Percentiles rank a stretch among this genome's conserved stretches.
Conservation (phyloP, 1,140 invertebrate species). For the Zeugodacus cucurbitae region DNA sequence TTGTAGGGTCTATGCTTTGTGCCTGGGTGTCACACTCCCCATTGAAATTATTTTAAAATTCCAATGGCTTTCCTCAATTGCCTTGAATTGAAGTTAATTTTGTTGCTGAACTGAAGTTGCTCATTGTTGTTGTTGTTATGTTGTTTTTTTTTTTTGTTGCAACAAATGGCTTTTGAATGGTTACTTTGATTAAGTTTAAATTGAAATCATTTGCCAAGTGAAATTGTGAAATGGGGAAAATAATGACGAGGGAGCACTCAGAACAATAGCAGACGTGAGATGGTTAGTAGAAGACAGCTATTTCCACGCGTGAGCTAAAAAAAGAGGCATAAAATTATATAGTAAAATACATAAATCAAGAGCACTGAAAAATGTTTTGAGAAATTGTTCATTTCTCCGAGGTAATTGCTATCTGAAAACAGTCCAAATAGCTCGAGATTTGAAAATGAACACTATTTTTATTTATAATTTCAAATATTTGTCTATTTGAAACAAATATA, state of each 20-base stretch:
- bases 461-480: too few species aligned
- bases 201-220: constrained; percentile 35
- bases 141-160: background rate
- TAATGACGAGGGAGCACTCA: background rate
- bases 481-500: too few species aligned
- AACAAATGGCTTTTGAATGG: constrained; percentile 13
- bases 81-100: constrained; percentile 36
- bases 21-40: background rate
- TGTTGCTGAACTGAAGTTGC: constrained; percentile 17
- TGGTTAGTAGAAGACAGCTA: too few species aligned
- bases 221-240: background rate
- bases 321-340: background rate
- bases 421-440: too few species aligned
- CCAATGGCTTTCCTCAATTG: constrained; percentile 21
- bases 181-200: constrained; percentile 31
- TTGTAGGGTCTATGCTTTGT: background rate
- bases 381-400: too few species aligned
- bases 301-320: background rate
- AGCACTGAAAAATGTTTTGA: background rate
- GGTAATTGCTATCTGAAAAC: too few species aligned
- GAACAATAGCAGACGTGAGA: too few species aligned
- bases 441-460: too few species aligned
- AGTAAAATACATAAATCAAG: background rate
- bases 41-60: constrained; percentile 32
- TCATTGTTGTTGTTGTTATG: background rate